phyloP scores from a whole-genome alignment of 2,797 vertebrate species.

The Artibeus jamaicensis region DNA sequence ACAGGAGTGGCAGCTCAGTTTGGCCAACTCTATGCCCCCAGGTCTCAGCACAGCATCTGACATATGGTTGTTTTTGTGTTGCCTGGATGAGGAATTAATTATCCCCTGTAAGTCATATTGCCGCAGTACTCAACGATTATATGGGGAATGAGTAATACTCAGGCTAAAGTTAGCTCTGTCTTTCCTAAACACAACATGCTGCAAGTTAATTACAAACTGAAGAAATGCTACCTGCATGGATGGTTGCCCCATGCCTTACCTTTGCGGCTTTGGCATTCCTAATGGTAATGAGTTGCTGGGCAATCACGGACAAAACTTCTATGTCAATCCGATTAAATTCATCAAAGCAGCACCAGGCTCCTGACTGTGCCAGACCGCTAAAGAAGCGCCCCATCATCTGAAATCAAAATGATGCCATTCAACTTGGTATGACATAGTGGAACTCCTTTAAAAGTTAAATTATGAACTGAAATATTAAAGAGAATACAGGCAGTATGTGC shows the following conservation, averaged over 20 bases:
- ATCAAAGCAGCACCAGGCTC: constrained; percentile 93
- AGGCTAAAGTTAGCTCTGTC: not conserved
- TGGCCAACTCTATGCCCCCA: not conserved
- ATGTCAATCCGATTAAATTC: constrained; percentile 93
- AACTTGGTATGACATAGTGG: not conserved
- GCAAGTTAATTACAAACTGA: not conserved
- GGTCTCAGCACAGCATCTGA: not conserved
- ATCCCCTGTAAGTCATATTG: not conserved
- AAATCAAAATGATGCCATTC: constrained; percentile 44
- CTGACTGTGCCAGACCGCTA: constrained; percentile 91
- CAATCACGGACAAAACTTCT: constrained; percentile 91
- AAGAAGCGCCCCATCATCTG: constrained; percentile 95
- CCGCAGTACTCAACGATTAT: not conserved
- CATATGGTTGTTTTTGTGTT: not conserved
- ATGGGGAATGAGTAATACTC: not conserved
- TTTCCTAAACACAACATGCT: not conserved
- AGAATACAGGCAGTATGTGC: not conserved
- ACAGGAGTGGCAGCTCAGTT: not conserved
- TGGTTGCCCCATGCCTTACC: constrained; percentile 71
- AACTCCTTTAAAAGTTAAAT: not conserved
- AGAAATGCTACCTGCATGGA: not conserved
- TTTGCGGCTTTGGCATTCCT: constrained; percentile 90
- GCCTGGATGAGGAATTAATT: not conserved
- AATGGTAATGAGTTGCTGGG: constrained; percentile 92
- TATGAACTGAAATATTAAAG: not conserved